Percentiles rank a stretch among this genome's conserved stretches.
These are phyloP conservation scores for Watsonalla binaria DNA, from an alignment of 2,888 invertebrate species.

Conservation along the genomic window DNA sequence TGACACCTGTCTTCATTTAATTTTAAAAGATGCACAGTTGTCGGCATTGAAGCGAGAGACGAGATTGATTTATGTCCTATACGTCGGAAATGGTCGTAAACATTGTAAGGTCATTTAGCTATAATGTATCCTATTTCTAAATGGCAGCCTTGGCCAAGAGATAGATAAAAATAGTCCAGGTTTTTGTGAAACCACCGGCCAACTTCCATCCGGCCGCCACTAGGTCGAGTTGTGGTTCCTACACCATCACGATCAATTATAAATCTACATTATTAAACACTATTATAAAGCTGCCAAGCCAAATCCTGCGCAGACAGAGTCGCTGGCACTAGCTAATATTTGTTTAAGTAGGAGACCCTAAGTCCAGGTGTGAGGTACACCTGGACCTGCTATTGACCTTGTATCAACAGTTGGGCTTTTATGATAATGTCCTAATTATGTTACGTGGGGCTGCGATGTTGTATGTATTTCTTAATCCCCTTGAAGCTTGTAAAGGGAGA, in stretches of 20 bases:
- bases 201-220: constrained; percentile 1
- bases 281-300: background rate
- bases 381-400: too few species aligned
- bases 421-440: too few species aligned
- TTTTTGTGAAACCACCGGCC: constrained; percentile 11
- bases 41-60: background rate
- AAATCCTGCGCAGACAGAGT: background rate
- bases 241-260: background rate
- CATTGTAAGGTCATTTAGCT: background rate
- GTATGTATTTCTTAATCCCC: too few species aligned
- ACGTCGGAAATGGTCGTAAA: background rate
- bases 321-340: too few species aligned
- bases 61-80: background rate
- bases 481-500: too few species aligned
- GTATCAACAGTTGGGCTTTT: too few species aligned
- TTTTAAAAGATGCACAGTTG: background rate
- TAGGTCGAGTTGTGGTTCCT: constrained; percentile 13
- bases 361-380: too few species aligned
- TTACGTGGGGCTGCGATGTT: too few species aligned
- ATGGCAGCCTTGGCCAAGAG: background rate
- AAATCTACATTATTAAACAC: background rate
- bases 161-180: constrained; percentile 13
- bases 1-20: background rate
- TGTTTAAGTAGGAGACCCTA: too few species aligned
- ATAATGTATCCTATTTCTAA: background rate